These are phyloP conservation scores for Apantesis nais DNA, from an alignment of 2,888 invertebrate genomes.

Conservation along the genomic window DNA sequence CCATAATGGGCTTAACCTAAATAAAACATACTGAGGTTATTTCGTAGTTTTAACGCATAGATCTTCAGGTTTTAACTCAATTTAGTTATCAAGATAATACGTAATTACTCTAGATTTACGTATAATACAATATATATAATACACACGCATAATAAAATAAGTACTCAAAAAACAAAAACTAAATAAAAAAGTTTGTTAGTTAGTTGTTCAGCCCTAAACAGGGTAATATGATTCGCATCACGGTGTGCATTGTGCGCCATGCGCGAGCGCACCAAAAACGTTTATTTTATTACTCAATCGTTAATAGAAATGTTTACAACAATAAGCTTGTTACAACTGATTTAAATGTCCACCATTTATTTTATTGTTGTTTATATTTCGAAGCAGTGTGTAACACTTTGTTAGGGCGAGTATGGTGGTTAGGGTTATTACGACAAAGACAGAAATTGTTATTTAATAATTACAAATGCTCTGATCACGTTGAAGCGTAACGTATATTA, in stretches of 20 bases:
- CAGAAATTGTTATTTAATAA: not conserved
- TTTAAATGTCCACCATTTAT: constrained; percentile 25
- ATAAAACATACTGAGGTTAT: no score
- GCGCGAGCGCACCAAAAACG: constrained; percentile 43
- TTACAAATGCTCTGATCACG: not conserved
- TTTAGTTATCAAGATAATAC: no score
- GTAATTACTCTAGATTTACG: no score
- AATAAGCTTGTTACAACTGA: constrained; percentile 40
- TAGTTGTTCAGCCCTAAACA: constrained; percentile 38
- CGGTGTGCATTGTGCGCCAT: constrained; percentile 51
- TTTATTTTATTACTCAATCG: constrained; percentile 49
- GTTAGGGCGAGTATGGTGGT: not conserved
- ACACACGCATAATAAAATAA: not conserved
- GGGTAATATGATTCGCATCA: constrained; percentile 57
- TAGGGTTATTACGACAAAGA: not conserved
- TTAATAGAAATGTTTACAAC: constrained; percentile 48
- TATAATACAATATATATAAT: not conserved
- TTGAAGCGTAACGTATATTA: no score
- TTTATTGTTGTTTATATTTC: constrained; percentile 24
- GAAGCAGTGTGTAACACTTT: not conserved
- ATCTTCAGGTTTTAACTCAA: no score
- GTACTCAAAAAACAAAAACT: no score
- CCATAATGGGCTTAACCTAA: no score
- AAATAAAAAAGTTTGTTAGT: not conserved
- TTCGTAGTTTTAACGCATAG: no score